Percentiles rank a stretch among this genome's conserved stretches.
Evolutionary conservation across 1,140 invertebrate species (phyloP).

Genomic region (Eumeta japonica): DNA sequence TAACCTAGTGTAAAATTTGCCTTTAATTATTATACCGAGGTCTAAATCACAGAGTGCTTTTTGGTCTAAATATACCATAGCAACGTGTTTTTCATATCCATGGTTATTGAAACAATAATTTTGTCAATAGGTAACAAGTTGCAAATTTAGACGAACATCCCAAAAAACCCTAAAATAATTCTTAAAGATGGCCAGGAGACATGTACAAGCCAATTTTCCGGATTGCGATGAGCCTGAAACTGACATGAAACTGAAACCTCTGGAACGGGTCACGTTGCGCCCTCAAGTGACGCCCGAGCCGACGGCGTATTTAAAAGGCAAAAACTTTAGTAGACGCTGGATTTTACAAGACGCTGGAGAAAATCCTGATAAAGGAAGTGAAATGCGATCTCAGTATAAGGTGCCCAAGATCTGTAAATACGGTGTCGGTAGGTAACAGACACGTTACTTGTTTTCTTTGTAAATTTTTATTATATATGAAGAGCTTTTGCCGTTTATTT

Average conservation of each 20-base stretch:
- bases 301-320: conserved; percentile 42
- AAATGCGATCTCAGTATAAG: conserved; percentile 36
- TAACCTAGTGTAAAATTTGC: too few relatives aligned
- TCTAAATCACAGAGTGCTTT: too few relatives aligned
- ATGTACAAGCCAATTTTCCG: conserved; percentile 37
- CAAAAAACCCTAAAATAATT: neutral
- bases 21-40: too few relatives aligned
- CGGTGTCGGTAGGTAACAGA: too few relatives aligned
- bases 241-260: conserved; percentile 33
- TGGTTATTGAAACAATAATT: too few relatives aligned
- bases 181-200: conserved; percentile 6
- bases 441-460: too few relatives aligned
- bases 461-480: too few relatives aligned
- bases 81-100: too few relatives aligned
- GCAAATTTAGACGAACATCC: too few relatives aligned
- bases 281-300: conserved; percentile 42
- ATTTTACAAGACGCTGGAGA: conserved; percentile 43
- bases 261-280: conserved; percentile 38
- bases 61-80: too few relatives aligned
- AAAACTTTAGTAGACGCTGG: conserved; percentile 41
- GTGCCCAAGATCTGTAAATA: conserved; percentile 32
- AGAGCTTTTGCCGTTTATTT: too few relatives aligned
- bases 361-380: conserved; percentile 29
- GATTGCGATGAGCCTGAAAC: conserved; percentile 28
- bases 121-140: too few relatives aligned